These are phyloP conservation scores for Rhyacophila brunnea DNA, from an alignment of 1,140 invertebrate genomes.

Conservation along the genomic window DNA sequence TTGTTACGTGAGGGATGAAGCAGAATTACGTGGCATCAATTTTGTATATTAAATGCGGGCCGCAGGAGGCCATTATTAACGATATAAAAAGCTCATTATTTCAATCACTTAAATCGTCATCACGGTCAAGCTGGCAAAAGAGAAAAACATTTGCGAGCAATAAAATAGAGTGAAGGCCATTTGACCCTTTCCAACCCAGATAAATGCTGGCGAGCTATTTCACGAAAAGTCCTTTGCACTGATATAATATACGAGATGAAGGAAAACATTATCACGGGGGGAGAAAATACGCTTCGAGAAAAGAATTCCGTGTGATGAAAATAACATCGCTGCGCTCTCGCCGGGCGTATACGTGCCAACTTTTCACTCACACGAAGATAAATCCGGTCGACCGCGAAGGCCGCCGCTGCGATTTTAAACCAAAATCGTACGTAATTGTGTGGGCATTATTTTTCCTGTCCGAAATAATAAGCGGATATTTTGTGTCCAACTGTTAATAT, in stretches of 20 bases:
- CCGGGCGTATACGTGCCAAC: not conserved
- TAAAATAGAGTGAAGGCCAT: conserved; percentile 19
- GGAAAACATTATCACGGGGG: conserved; percentile 20
- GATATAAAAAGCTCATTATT: no score
- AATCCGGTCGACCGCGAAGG: conserved; percentile 1
- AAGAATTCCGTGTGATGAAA: conserved; percentile 4
- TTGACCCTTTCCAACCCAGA: conserved; percentile 21
- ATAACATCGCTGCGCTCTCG: not conserved
- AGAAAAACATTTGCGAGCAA: conserved; percentile 16
- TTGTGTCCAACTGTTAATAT: no score
- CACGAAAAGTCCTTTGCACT: conserved; percentile 21
- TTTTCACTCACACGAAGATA: not conserved
- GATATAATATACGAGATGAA: conserved; percentile 22
- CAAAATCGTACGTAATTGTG: no score
- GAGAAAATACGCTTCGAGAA: conserved; percentile 1
- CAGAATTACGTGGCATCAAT: no score
- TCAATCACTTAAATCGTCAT: not conserved
- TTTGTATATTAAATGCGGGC: no score
- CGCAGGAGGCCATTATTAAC: no score
- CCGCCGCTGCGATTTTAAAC: conserved; percentile 1
- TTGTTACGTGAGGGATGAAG: no score
- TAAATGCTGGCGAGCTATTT: conserved; percentile 19
- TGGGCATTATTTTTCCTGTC: no score
- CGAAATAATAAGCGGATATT: no score
- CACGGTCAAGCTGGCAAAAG: conserved; percentile 6